A percentile compares a stretch with the other conserved stretches of the same genome.
phyloP scores from a whole-genome alignment of 2,888 invertebrate genomes.

The Leptinotarsa haldemani region DNA sequence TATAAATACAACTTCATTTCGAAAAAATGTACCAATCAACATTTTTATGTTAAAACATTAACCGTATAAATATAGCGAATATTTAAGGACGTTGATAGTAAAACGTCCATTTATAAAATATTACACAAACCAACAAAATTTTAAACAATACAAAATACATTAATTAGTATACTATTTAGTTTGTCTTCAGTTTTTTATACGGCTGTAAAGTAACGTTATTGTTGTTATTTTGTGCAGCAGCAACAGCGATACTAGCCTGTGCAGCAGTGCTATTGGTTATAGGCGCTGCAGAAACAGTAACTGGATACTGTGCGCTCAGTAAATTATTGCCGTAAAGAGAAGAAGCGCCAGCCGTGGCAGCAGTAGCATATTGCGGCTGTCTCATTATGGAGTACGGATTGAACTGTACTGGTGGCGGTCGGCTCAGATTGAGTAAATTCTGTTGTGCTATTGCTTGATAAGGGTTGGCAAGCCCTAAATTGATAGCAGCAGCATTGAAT shows the following conservation, averaged over 20 bases:
- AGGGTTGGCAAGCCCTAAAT: conserved; percentile 58
- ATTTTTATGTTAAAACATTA: conserved; percentile 28
- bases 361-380: conserved; percentile 60
- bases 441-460: conserved; percentile 62
- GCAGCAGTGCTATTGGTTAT: conserved; percentile 60
- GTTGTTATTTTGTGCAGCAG: conserved; percentile 66
- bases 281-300: conserved; percentile 63
- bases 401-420: conserved; percentile 62
- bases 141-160: conserved; percentile 31
- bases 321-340: conserved; percentile 61
- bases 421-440: conserved; percentile 58
- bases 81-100: conserved; percentile 13
- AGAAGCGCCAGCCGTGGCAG: conserved; percentile 56
- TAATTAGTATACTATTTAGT: conserved; percentile 65
- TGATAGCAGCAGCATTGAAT: conserved; percentile 56
- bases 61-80: conserved; percentile 26
- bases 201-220: conserved; percentile 78
- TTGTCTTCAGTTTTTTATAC: conserved; percentile 92
- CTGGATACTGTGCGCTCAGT: conserved; percentile 63
- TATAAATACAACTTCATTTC: conserved; percentile 22
- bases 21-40: conserved; percentile 25
- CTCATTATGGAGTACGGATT: conserved; percentile 68
- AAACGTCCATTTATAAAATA: conserved; percentile 41
- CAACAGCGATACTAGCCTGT: conserved; percentile 55
- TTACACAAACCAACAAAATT: conserved; percentile 46